Evolutionary conservation across 2,797 vertebrate species (phyloP).

Genomic region (Menidia menidia): DNA sequence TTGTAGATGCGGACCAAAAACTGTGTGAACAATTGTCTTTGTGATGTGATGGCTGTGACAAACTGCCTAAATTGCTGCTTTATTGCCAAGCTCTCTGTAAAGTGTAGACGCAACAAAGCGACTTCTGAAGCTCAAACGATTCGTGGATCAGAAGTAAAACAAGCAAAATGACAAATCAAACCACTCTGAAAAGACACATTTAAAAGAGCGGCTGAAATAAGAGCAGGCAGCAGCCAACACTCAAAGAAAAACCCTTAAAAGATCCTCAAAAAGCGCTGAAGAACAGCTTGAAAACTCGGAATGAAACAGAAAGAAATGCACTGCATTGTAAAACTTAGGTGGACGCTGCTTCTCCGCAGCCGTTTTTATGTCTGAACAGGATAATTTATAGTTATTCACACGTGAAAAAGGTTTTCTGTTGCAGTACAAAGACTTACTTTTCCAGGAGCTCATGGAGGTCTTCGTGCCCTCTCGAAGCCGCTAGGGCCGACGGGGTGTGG

Average conservation of each 20-base stretch:
- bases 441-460: conserved; percentile 85
- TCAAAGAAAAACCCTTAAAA: background rate
- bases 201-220: background rate
- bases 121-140: background rate
- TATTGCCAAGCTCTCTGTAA: background rate
- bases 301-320: background rate
- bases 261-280: background rate
- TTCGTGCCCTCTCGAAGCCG: conserved; percentile 85
- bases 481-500: conserved; percentile 86
- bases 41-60: too few relatives aligned
- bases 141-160: background rate
- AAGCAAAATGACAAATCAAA: background rate
- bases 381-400: background rate
- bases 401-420: background rate
- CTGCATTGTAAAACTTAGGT: background rate
- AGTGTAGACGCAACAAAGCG: background rate
- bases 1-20: background rate
- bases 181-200: background rate
- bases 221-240: background rate
- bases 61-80: background rate
- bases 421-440: conserved; percentile 76
- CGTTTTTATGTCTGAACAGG: background rate
- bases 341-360: background rate
- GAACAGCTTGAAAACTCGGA: background rate
- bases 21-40: background rate